Evolutionary conservation across 30 jellyfish, hydroid and myxozoan genomes (phyloP).

Genomic region (Clytia hemisphaerica): DNA sequence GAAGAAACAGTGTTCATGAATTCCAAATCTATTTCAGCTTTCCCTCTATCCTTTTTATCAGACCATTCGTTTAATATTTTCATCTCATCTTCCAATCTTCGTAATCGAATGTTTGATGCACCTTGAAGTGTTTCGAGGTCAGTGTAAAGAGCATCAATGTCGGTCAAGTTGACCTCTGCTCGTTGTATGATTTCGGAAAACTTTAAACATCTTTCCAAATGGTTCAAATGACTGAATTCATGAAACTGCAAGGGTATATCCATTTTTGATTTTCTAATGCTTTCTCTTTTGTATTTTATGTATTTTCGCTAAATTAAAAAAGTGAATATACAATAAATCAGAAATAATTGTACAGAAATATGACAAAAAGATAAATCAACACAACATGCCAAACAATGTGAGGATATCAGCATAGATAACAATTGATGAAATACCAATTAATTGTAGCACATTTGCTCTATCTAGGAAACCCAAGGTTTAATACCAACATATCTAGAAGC

Average conservation of each 20-base stretch:
- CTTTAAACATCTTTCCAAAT: constrained; percentile 70
- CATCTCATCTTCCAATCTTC: constrained; percentile 85
- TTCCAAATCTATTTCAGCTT: constrained; percentile 44
- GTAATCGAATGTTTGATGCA: constrained; percentile 81
- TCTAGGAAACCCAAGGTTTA: no score
- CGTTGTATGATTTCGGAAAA: constrained; percentile 57
- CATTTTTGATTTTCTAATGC: constrained; percentile 2
- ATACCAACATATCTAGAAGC: no score
- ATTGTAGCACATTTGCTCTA: no score
- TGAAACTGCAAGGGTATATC: constrained; percentile 89
- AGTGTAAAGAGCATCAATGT: constrained; percentile 74
- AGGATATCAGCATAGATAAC: no score
- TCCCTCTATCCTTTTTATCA: constrained; percentile 69
- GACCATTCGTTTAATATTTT: constrained; percentile 87
- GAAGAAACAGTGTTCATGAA: constrained; percentile 33
- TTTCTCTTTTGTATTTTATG: no score
- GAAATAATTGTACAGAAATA: no score
- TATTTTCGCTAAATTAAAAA: no score
- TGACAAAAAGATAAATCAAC: no score
- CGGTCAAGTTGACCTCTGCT: constrained; percentile 57
- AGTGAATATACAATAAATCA: no score
- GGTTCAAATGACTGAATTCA: constrained; percentile 79
- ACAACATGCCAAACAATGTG: no score
- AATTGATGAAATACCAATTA: no score
- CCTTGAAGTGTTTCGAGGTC: constrained; percentile 87